Evolutionary conservation across 2,113 vertebrate species (phyloP).

Genomic region (Dicaeum eximium): DNA sequence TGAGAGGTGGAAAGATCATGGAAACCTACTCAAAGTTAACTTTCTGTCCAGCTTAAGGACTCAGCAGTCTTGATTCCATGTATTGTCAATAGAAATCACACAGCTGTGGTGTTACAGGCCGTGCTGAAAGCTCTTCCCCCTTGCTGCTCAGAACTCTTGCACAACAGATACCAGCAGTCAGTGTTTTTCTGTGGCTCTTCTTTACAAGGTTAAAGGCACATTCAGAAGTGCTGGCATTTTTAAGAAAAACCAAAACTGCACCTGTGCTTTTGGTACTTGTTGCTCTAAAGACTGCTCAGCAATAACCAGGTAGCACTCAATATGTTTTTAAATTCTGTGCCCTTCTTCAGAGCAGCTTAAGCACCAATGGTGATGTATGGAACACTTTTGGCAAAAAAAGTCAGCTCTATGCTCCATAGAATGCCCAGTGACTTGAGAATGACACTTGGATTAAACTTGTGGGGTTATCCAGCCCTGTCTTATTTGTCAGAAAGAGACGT

Average conservation of each 20-base stretch:
- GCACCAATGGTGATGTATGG: background rate
- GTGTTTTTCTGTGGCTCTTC: background rate
- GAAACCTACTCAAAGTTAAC: background rate
- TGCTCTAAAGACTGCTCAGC: background rate
- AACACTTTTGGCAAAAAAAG: background rate
- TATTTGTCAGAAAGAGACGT: background rate
- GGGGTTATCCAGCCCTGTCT: background rate
- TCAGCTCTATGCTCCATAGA: background rate
- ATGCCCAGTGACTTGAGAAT: background rate
- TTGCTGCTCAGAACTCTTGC: background rate
- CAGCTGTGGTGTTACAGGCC: background rate
- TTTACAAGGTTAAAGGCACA: background rate
- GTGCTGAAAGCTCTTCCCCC: background rate
- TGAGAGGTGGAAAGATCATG: background rate
- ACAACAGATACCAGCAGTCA: background rate
- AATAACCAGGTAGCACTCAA: background rate
- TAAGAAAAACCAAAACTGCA: background rate
- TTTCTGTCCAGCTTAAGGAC: background rate
- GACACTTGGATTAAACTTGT: background rate
- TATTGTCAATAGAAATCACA: background rate
- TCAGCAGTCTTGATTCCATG: background rate
- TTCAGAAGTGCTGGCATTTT: background rate
- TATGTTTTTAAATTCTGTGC: background rate
- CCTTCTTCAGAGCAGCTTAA: background rate
- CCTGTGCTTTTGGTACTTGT: background rate